Evolutionary conservation across 2,113 vertebrate genomes (phyloP), one percentile per base, ranked within the genome.

Genomic region (Triplophysa tibetana): DNA sequence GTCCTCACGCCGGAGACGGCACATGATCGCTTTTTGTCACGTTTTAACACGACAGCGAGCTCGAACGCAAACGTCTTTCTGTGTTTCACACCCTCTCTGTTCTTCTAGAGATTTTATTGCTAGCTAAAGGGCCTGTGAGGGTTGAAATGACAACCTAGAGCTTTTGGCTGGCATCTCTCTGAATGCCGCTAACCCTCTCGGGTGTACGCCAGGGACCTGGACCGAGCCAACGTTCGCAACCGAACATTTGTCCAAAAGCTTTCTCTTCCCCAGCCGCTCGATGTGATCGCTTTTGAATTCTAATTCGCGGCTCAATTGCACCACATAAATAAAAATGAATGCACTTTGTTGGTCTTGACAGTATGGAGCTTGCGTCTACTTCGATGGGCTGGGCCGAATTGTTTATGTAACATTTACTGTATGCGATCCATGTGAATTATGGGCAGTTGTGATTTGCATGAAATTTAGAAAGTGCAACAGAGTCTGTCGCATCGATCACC

Each of bases 101-200:
- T 90, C 89, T 90, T 90, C 89, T 90, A 89, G 89, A 90, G 92
- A 93, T 92, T 92, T 92, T 91, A 92, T 93, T 93, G 91, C 91
- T 92, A 93, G 91, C 91, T 90, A 90, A 91, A 91, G 92, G 90
- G 93, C 85, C 92, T 95, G 94, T 93, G 90, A 91, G 92, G 92
- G 91, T 91, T 92, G 93, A 93, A 93, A 93, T 94, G 85, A 95
- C 92, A 94, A 93, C 90, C 91, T 89, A 92, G 90, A 89, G 89
- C 92, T 88, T 38, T 93, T 93, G 93, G 93, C 92, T 92, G 85
- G 82, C 86, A 90, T 87, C 87, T 91, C 87, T 84, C 89, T 91
- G 90, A 89, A 93, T 93, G 93, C 74, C 92, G 92, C 84, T 86
- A 90, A 90, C 87, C 89, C 89, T 89, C 91, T 86, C 90, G 88